Evolutionary conservation across 2,113 vertebrate species (phyloP), one percentile per base, ranked within the genome.

Genomic region (Chroicocephalus ridibundus): DNA sequence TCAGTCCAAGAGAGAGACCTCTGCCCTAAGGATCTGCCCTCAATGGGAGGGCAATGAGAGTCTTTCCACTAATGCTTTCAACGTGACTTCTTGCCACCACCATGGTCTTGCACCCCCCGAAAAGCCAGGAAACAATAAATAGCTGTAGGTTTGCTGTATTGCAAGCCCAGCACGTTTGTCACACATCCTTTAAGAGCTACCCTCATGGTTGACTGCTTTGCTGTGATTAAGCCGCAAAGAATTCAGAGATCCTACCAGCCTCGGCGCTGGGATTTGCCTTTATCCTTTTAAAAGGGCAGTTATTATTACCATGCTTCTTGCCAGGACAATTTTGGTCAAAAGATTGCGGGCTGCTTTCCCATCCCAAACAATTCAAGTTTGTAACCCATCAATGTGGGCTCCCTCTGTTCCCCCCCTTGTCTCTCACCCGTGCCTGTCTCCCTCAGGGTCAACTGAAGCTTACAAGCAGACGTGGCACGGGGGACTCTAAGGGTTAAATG

Each of bases 381-480:
- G 54, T 76, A 85, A 76, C 38, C 49, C 46, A 22, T 38, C 36
- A 21, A 10, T 1, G 14, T 31, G 38, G 29, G 42, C 6, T 64
- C 18, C 5, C 21, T 88, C 40, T 6, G 3, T 47, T 47, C 26
- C 15, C 10, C 27, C 7, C 78, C 57, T 55, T 74, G 60, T 54
- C 24, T 62, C 22, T 83, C 6, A 4, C 19, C 15, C 2, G 0
- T 0, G 8, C 31, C 12, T 57, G 24, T 64, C 27, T 47, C 52
- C 15, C 64, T 65, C 1, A 1, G 24, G 66, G 32, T 52, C 57
- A 64, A 3, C 32, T 60, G 84, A 29, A 71, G 21, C 66, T 85
- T 12, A 2, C 7, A 27, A 76, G 70, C 11, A 85, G 44, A 57
- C 0, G 0, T 62, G 65, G 68, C 32, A 42, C 0, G 1, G 29